Base-by-base conservation (phyloP, 1,140 invertebrate species). In the Leptopilina clavipes region DNA sequence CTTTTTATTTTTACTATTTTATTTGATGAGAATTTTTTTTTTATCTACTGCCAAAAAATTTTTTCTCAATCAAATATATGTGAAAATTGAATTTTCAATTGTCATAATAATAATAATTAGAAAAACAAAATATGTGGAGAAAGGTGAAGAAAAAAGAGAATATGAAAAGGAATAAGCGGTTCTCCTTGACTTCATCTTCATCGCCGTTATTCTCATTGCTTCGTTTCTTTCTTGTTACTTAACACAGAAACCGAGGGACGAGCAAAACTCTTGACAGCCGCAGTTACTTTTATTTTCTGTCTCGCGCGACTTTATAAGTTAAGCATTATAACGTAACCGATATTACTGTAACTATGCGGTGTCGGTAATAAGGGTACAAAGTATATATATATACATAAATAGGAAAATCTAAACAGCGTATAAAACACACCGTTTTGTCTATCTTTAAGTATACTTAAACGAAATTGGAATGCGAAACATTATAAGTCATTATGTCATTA, bases 141-240 rank as follows among this genome's bases (percentile, higher is more conserved):
- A n/a, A 37, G 59, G 25, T 31, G 1, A 5, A 1, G 25, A 45
- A 45, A 76, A 6, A 71, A 81, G 44, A 82, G 79, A 79, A 82
- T 84, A 83, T 81, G 78, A 82, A 73, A 77, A 77, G 80, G 78
- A 77, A 76, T 82, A 85, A 87, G 86, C 81, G 79, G 88, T 85
- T 89, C 84, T 88, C 88, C 88, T 89, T 88, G 88, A 89, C 86
- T 89, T 79, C 76, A 78, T 87, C 83, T 72, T 83, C 82, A 74
- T 80, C 77, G 72, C 31, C 77, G 71, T 82, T 78, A 81, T 81
- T 80, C 83, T 80, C 77, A 76, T 80, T 77, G 76, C 54, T 77
- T 76, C 74, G 73, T 77, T 31, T 84, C 79, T 75, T 82, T 78
- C 76, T 31, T 72, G 73, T 81, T 78, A 81, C 78, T 83, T 80